phyloP scores from a whole-genome alignment of 1,140 invertebrate species.

The Lepidurus couesii region DNA sequence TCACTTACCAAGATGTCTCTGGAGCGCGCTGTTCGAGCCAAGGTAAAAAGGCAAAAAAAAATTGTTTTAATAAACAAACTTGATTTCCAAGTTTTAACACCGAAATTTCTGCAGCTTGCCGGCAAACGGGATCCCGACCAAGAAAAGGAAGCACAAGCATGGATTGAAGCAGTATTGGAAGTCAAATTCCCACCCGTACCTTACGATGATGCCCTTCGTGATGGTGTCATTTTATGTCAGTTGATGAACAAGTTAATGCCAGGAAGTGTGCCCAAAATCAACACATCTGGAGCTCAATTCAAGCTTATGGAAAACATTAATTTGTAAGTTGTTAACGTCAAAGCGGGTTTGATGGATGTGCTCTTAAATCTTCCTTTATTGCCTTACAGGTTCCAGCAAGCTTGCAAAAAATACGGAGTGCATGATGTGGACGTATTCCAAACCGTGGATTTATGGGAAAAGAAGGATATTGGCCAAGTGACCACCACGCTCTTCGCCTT shows the following conservation, averaged over 20 bases:
- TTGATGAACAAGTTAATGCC: slow-evolving; percentile 81
- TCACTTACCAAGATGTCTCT: slow-evolving; percentile 8
- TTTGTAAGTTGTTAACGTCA: slow-evolving; percentile 56
- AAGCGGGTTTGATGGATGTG: no score
- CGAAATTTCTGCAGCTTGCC: slow-evolving; percentile 59
- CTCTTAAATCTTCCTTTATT: background rate
- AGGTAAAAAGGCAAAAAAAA: background rate
- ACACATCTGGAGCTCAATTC: slow-evolving; percentile 78
- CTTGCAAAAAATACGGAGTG: slow-evolving; percentile 80
- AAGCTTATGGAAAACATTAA: slow-evolving; percentile 92
- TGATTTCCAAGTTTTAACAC: slow-evolving; percentile 4
- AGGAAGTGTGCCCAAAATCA: slow-evolving; percentile 78
- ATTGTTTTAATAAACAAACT: background rate
- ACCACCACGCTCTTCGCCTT: slow-evolving; percentile 89
- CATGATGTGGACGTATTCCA: slow-evolving; percentile 91
- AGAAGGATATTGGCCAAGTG: slow-evolving; percentile 88
- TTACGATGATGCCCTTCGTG: slow-evolving; percentile 74
- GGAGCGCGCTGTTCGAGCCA: slow-evolving; percentile 26
- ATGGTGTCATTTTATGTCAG: slow-evolving; percentile 78
- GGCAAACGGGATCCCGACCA: slow-evolving; percentile 80
- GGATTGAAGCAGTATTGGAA: slow-evolving; percentile 82
- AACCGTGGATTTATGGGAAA: slow-evolving; percentile 90
- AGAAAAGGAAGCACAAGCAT: slow-evolving; percentile 81
- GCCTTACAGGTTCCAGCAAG: slow-evolving; percentile 73
- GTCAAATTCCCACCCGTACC: slow-evolving; percentile 68